Evolutionary conservation across 92 coral and sea anemone genomes (phyloP).

Genomic region (Meandrina meandrites): DNA sequence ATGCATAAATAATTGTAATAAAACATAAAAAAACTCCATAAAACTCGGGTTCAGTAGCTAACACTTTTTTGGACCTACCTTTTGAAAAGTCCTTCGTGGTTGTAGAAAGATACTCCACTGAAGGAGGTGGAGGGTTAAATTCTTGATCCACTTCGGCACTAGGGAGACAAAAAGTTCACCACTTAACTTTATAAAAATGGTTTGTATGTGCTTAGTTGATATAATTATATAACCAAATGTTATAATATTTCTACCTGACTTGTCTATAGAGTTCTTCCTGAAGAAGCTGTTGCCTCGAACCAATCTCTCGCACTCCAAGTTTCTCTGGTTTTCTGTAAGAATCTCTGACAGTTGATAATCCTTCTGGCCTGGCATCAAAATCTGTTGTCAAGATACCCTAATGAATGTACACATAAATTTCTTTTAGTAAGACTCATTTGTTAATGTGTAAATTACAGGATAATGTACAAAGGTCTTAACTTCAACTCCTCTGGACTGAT

Average conservation of each 20-base stretch:
- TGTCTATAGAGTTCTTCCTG: conserved; percentile 76
- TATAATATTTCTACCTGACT: conserved; percentile 63
- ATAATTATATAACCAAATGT: not conserved
- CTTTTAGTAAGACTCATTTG: not conserved
- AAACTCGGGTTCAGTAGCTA: not conserved
- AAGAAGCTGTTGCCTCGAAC: conserved; percentile 74
- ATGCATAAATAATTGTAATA: not conserved
- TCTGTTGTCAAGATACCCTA: conserved; percentile 95
- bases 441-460: not conserved
- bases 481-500: no score
- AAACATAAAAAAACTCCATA: not conserved
- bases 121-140: conserved; percentile 89
- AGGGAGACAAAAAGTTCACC: not conserved
- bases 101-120: conserved; percentile 87
- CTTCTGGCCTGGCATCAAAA: conserved; percentile 82
- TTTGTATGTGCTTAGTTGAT: not conserved
- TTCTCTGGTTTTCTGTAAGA: conserved; percentile 82
- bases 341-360: conserved; percentile 83
- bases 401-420: not conserved
- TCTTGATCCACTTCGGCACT: conserved; percentile 89
- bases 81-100: conserved; percentile 89
- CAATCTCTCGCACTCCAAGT: conserved; percentile 71
- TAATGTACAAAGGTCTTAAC: no score
- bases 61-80: conserved; percentile 54
- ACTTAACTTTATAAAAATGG: not conserved